Evolutionary conservation across 1,140 invertebrate species (phyloP).

Genomic region (Ceratosolen solmsi): DNA sequence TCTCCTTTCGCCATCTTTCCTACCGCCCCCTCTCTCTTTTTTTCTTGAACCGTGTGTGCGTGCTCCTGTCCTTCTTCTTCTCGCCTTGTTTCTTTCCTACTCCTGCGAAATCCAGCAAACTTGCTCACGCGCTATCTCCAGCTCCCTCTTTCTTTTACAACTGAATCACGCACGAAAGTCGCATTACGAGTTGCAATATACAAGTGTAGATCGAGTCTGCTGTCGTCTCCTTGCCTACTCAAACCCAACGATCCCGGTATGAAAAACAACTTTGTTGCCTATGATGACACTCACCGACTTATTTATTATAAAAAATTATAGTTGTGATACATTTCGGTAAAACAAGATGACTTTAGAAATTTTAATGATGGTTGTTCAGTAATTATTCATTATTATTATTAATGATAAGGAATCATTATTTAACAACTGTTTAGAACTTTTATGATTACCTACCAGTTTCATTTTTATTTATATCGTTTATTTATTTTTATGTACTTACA

Average conservation of each 20-base stretch:
- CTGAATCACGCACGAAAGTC: neutral
- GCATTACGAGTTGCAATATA: neutral
- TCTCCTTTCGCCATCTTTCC: slow-evolving; percentile 51
- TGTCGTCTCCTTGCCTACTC: neutral
- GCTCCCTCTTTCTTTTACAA: slow-evolving; percentile 35
- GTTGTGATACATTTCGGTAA: too few species aligned
- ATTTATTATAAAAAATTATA: too few species aligned
- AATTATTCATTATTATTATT: too few species aligned
- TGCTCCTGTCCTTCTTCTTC: slow-evolving; percentile 31
- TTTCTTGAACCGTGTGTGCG: slow-evolving; percentile 8
- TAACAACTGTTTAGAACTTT: too few species aligned
- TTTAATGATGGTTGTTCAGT: too few species aligned
- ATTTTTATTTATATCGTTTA: too few species aligned
- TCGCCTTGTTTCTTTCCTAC: slow-evolving; percentile 46
- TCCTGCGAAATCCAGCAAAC: neutral
- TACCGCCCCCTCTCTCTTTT: slow-evolving; percentile 14
- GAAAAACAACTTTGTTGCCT: neutral
- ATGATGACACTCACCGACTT: neutral
- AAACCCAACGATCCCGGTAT: neutral
- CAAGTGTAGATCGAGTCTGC: slow-evolving; percentile 19
- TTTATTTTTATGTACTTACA: too few species aligned
- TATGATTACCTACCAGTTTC: too few species aligned
- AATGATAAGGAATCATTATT: too few species aligned
- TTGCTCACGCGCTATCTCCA: neutral
- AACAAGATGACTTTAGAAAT: too few species aligned